Percentiles rank a stretch among this genome's conserved stretches.
Conservation (phyloP, 2,888 invertebrate species). For the Polymixis flavicincta region DNA sequence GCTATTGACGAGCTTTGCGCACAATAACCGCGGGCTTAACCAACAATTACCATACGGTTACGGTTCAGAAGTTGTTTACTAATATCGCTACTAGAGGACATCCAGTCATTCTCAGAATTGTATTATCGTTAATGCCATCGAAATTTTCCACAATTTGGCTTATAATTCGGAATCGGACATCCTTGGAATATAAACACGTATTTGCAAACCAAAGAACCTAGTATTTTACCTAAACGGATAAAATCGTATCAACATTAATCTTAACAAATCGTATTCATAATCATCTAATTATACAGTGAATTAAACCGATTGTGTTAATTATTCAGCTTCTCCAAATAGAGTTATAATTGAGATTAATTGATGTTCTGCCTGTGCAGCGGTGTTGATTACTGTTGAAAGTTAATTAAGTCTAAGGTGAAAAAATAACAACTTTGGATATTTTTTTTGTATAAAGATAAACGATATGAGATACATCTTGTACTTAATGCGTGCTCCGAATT, state of each 20-base stretch:
- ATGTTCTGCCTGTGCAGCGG: constrained; percentile 1
- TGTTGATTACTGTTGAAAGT: neutral
- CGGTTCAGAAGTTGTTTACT: constrained; percentile 10
- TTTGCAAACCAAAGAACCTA: constrained; percentile 37
- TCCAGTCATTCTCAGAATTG: constrained; percentile 26
- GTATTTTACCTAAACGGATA: constrained; percentile 6
- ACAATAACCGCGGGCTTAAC: neutral
- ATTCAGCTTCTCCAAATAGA: neutral
- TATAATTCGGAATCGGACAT: constrained; percentile 41
- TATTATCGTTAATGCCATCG: constrained; percentile 12
- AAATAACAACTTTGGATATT: neutral
- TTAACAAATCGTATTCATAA: neutral
- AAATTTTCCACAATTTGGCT: constrained; percentile 18
- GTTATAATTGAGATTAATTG: constrained; percentile 17
- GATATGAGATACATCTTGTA: neutral
- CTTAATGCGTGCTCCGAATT: too few species aligned
- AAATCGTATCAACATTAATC: constrained; percentile 12
- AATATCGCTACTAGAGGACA: constrained; percentile 35
- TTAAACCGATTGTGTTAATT: constrained; percentile 13
- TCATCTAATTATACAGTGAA: constrained; percentile 33
- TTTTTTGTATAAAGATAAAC: neutral
- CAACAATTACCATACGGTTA: constrained; percentile 7
- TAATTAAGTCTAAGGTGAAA: neutral
- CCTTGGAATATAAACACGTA: constrained; percentile 44
- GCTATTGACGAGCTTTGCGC: constrained; percentile 8